Conservation (phyloP, 1,140 invertebrate genomes). For the Drosophila ohnishii region DNA sequence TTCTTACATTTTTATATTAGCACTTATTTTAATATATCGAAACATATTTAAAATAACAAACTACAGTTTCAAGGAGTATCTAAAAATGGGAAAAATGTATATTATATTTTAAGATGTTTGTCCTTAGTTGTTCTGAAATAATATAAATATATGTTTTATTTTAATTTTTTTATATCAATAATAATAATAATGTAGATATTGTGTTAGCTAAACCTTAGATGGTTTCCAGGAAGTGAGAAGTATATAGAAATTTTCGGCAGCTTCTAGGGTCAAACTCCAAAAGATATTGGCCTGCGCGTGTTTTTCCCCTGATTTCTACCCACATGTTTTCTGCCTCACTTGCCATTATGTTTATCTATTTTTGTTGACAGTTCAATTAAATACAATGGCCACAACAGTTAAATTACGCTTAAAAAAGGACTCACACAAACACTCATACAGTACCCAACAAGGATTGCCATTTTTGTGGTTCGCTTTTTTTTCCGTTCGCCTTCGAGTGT, state of each 20-base stretch:
- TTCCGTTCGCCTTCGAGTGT: constrained; percentile 47
- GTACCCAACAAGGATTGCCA: constrained; percentile 17
- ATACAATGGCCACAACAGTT: constrained; percentile 74
- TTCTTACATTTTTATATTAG: no score
- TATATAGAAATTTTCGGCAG: background rate
- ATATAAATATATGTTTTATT: no score
- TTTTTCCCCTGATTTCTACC: background rate
- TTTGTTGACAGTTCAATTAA: constrained; percentile 79
- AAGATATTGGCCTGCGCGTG: constrained; percentile 16
- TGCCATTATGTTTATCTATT: constrained; percentile 73
- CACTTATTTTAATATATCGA: no score
- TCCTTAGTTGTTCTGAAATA: no score
- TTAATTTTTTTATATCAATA: no score
- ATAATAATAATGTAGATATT: no score
- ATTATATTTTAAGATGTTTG: no score
- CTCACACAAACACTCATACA: constrained; percentile 14
- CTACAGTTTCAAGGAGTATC: no score
- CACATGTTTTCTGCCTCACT: constrained; percentile 29
- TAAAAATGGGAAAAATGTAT: no score
- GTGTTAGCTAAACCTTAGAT: no score
- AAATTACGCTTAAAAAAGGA: constrained; percentile 76
- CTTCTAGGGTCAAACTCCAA: constrained; percentile 6
- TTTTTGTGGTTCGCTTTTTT: constrained; percentile 39
- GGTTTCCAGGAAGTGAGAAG: background rate
- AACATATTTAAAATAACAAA: no score